Conservation (phyloP, 2,113 vertebrate genomes). For the Oreotrochilus melanogaster region DNA sequence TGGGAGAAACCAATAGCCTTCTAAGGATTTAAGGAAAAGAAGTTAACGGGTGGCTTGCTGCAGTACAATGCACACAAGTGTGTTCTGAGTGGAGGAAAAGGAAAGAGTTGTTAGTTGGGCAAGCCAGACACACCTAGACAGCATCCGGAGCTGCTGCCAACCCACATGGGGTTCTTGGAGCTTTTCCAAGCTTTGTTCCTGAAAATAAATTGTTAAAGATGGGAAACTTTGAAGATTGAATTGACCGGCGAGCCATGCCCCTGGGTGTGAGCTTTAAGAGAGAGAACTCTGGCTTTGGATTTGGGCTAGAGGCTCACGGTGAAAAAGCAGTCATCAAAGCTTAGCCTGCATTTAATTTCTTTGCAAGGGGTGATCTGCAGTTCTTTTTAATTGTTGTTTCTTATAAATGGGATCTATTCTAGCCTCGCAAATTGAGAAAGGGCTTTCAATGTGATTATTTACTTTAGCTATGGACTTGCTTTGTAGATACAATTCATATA, state of each 20-base stretch:
- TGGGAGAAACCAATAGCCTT: not conserved
- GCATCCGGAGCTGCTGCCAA: slow-evolving; percentile 57
- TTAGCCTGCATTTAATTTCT: not conserved
- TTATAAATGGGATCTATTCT: not conserved
- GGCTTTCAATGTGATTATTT: not conserved
- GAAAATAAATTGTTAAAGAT: slow-evolving; percentile 65
- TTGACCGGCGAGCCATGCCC: slow-evolving; percentile 19
- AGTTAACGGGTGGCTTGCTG: not conserved
- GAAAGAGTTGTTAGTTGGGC: slow-evolving; percentile 50
- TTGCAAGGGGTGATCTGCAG: not conserved
- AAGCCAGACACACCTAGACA: slow-evolving; percentile 68
- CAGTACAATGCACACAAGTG: not conserved
- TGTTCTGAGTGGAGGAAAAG: slow-evolving; percentile 4
- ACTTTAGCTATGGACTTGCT: not conserved
- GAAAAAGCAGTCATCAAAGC: not conserved
- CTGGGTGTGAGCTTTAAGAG: not conserved
- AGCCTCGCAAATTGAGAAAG: not conserved
- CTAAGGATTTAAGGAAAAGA: not conserved
- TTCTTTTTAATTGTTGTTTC: not conserved
- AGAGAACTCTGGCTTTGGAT: not conserved
- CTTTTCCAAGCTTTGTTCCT: slow-evolving; percentile 64
- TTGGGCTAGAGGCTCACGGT: not conserved
- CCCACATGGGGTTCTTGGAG: not conserved
- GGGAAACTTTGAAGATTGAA: slow-evolving; percentile 35
- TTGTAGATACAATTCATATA: not conserved